These are phyloP conservation scores for Carollia perspicillata DNA, from an alignment of 2,113 vertebrate genomes.

Conservation along the genomic window DNA sequence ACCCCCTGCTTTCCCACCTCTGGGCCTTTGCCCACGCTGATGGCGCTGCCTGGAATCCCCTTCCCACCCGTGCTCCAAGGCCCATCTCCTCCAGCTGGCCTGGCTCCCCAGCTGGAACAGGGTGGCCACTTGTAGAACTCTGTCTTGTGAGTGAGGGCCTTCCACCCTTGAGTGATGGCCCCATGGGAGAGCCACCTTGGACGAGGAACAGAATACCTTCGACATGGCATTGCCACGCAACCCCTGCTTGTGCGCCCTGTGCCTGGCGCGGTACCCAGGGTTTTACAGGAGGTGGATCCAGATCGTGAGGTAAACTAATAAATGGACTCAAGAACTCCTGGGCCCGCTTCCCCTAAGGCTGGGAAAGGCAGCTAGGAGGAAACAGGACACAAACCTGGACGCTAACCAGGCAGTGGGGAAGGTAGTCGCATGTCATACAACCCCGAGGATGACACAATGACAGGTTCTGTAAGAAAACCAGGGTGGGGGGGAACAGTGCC, in stretches of 20 bases:
- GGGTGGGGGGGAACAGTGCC: background rate
- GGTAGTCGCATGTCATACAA: background rate
- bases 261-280: background rate
- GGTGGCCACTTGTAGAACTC: background rate
- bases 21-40: rapidly evolving
- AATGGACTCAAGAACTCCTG: background rate
- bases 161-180: background rate
- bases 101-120: background rate
- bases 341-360: background rate
- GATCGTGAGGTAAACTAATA: background rate
- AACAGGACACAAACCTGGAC: background rate
- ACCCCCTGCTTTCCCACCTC: background rate
- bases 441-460: rapidly evolving
- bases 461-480: background rate
- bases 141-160: background rate
- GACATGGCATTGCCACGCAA: rapidly evolving
- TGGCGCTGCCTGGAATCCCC: background rate
- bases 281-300: background rate
- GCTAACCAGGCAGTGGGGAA: background rate
- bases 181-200: background rate
- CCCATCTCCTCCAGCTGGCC: background rate
- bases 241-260: background rate
- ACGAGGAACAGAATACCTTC: background rate
- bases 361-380: background rate
- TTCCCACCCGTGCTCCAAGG: background rate